phyloP scores from a whole-genome alignment of 2,888 invertebrate species.

The Euproctis similis region DNA sequence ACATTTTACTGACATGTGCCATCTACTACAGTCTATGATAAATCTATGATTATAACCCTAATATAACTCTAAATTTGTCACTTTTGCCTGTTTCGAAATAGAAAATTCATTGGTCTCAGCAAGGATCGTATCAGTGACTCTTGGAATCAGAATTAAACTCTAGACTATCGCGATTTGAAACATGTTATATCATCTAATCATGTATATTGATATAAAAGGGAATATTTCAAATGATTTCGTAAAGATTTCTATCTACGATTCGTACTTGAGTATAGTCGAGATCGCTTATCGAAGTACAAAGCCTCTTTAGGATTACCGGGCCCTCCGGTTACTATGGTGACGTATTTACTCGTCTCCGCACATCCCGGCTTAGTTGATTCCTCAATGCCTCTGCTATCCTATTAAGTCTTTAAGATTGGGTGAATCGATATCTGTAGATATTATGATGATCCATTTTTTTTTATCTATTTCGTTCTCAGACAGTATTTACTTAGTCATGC shows the following conservation, averaged over 20 bases:
- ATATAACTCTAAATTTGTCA: too few species aligned
- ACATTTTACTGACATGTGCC: too few species aligned
- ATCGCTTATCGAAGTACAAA: slow-evolving; percentile 56
- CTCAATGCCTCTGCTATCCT: slow-evolving; percentile 60
- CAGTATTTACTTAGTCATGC: too few species aligned
- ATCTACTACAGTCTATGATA: too few species aligned
- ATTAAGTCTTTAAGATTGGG: slow-evolving; percentile 58
- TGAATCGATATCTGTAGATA: slow-evolving; percentile 35
- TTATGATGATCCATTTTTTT: slow-evolving; percentile 26
- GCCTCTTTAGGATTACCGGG: slow-evolving; percentile 67
- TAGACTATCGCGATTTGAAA: too few species aligned
- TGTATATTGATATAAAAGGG: slow-evolving; percentile 12
- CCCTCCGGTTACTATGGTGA: slow-evolving; percentile 59
- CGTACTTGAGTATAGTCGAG: slow-evolving; percentile 48
- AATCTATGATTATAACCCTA: too few species aligned
- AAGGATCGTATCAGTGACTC: too few species aligned
- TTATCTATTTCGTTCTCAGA: slow-evolving; percentile 18
- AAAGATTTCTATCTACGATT: slow-evolving; percentile 36
- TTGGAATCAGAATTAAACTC: too few species aligned
- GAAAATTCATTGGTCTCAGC: too few species aligned
- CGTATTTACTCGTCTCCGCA: slow-evolving; percentile 57
- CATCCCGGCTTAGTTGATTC: slow-evolving; percentile 60
- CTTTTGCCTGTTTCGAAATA: too few species aligned
- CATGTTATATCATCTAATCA: too few species aligned
- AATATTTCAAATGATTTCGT: slow-evolving; percentile 21